Percentiles rank a stretch among this genome's conserved stretches.
These are phyloP conservation scores for Conus ventricosus DNA, from an alignment of 1,140 invertebrate genomes.

Conservation along the genomic window DNA sequence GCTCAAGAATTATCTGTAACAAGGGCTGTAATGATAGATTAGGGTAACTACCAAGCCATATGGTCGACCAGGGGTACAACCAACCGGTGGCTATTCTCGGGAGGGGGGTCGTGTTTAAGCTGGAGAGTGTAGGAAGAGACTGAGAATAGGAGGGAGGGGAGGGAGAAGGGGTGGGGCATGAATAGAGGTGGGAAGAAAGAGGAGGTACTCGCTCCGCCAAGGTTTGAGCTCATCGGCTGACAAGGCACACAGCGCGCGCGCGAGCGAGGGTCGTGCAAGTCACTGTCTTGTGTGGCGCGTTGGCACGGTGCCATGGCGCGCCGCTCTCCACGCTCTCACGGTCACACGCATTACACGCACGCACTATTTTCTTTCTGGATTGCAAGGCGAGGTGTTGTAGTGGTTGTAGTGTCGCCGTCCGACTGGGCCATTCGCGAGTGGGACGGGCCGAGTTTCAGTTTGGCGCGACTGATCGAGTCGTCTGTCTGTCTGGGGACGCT, in stretches of 20 bases:
- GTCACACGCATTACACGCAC: slow-evolving; percentile 31
- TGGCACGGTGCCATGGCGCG: slow-evolving; percentile 35
- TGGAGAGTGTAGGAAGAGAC: neutral
- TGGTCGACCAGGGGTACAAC: no score
- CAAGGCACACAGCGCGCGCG: neutral
- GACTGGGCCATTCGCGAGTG: slow-evolving; percentile 17
- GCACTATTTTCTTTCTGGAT: slow-evolving; percentile 34
- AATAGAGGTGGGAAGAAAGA: neutral
- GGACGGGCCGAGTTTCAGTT: slow-evolving; percentile 18
- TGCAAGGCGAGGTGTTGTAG: slow-evolving; percentile 28
- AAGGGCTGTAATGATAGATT: no score
- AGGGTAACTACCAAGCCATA: no score
- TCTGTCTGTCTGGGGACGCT: slow-evolving; percentile 1
- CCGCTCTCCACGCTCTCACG: slow-evolving; percentile 5
- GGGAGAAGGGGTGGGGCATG: neutral
- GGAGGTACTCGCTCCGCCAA: slow-evolving; percentile 19
- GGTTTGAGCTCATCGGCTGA: neutral
- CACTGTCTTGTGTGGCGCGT: slow-evolving; percentile 22
- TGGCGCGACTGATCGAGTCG: slow-evolving; percentile 14
- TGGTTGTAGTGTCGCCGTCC: slow-evolving; percentile 29
- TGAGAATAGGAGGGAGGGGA: no score
- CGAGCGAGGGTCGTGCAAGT: neutral
- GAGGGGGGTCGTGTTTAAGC: neutral
- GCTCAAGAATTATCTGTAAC: no score
- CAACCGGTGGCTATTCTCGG: neutral